These are phyloP conservation scores for Macrosoma leucophasiata DNA, from an alignment of 2,888 invertebrate species.

Conservation along the genomic window DNA sequence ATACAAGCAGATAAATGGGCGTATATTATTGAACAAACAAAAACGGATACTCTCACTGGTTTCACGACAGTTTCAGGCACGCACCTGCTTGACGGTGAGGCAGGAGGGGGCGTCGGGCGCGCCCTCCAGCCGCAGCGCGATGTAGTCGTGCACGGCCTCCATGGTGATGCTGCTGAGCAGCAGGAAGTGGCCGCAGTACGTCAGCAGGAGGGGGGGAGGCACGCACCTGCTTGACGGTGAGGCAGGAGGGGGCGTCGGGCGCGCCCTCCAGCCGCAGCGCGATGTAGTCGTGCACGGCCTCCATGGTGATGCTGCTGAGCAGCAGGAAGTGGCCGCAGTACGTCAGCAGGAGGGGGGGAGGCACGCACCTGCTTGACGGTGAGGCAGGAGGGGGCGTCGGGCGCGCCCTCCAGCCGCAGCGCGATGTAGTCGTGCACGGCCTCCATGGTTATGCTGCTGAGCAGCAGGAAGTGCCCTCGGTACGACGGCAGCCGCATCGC, in stretches of 20 bases:
- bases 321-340: slow-evolving; percentile 91
- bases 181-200: slow-evolving; percentile 89
- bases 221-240: neutral
- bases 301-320: slow-evolving; percentile 88
- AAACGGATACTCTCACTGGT: too few relatives aligned
- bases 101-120: neutral
- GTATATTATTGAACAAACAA: too few relatives aligned
- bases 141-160: slow-evolving; percentile 94
- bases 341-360: slow-evolving; percentile 81
- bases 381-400: slow-evolving; percentile 88
- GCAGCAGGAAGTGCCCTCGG: slow-evolving; percentile 88
- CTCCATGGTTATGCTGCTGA: slow-evolving; percentile 90
- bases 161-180: slow-evolving; percentile 90
- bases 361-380: slow-evolving; percentile 84
- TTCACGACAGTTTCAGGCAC: too few relatives aligned
- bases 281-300: slow-evolving; percentile 95
- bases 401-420: slow-evolving; percentile 88
- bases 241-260: slow-evolving; percentile 79
- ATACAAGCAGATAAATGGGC: too few relatives aligned
- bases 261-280: slow-evolving; percentile 88
- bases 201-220: too few relatives aligned
- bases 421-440: slow-evolving; percentile 94
- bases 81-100: neutral
- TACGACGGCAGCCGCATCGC: slow-evolving; percentile 90
- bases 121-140: slow-evolving; percentile 72